Evolutionary conservation across 2,888 invertebrate species (phyloP).

Genomic region (Byasa hedistus): DNA sequence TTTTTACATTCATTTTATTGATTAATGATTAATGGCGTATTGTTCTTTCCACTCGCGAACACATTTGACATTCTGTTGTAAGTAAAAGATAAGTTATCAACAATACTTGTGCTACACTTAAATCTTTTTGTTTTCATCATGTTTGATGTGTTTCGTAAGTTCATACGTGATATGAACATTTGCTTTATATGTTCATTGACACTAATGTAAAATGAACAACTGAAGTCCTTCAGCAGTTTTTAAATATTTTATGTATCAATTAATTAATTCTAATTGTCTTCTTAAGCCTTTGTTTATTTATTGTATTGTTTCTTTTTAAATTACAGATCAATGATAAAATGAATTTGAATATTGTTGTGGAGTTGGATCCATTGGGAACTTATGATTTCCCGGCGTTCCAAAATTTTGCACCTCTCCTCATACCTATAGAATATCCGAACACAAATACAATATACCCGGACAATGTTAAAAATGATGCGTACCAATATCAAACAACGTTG

Average conservation of each 20-base stretch:
- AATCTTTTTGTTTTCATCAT: too few relatives aligned
- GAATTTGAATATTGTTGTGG: slow-evolving; percentile 45
- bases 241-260: too few relatives aligned
- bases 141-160: slow-evolving; percentile 7
- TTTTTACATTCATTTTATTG: slow-evolving; percentile 48
- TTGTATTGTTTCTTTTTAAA: too few relatives aligned
- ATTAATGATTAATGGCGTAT: slow-evolving; percentile 46
- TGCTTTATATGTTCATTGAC: too few relatives aligned
- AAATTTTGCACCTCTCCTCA: slow-evolving; percentile 34
- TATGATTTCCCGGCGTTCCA: slow-evolving; percentile 48
- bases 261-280: too few relatives aligned
- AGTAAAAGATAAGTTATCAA: too few relatives aligned
- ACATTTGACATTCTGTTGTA: too few relatives aligned
- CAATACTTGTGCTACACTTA: too few relatives aligned
- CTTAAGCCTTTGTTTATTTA: too few relatives aligned
- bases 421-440: slow-evolving; percentile 18
- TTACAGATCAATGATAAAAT: slow-evolving; percentile 37
- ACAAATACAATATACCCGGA: slow-evolving; percentile 6
- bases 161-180: neutral
- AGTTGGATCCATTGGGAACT: slow-evolving; percentile 58
- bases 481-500: neutral
- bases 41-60: slow-evolving; percentile 21
- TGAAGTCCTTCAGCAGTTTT: too few relatives aligned
- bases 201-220: too few relatives aligned
- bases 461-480: slow-evolving; percentile 14